Evolutionary conservation across 2,888 invertebrate species (phyloP).

Genomic region (Cantharis lateralis): DNA sequence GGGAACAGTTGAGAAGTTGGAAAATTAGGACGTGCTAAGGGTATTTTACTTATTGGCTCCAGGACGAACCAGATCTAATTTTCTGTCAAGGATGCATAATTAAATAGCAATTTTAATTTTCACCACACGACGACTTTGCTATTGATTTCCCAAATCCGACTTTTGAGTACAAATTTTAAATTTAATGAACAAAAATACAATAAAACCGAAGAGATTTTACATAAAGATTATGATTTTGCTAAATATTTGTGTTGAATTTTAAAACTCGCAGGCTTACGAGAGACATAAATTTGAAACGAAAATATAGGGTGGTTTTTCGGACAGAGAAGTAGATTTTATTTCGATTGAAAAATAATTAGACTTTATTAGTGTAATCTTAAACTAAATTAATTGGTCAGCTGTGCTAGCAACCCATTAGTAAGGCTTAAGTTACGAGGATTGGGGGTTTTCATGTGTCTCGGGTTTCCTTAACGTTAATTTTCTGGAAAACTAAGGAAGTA

Average conservation of each 20-base stretch:
- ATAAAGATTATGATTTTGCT: not conserved
- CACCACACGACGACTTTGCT: not conserved
- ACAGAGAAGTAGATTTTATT: not conserved
- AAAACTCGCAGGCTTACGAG: not conserved
- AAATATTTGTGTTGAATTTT: not conserved
- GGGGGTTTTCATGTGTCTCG: not conserved
- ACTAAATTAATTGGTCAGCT: not conserved
- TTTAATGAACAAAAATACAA: not conserved
- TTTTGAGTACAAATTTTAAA: not conserved
- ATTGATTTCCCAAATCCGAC: not conserved
- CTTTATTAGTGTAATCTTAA: not conserved
- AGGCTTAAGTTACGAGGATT: not conserved
- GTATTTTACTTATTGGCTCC: constrained; percentile 1
- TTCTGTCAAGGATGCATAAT: constrained; percentile 17
- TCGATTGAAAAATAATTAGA: not conserved
- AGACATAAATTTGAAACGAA: not conserved
- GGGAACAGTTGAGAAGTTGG: constrained; percentile 20
- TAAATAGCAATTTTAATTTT: not conserved
- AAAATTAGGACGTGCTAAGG: constrained; percentile 20
- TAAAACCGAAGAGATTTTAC: not conserved
- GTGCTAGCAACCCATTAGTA: not conserved
- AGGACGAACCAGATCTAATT: not conserved
- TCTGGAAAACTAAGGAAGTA: not conserved
- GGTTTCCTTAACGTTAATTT: not conserved
- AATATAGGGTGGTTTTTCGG: not conserved